Evolutionary conservation across 1,140 invertebrate genomes (phyloP), one percentile per base, ranked within the genome.

Genomic region (Lysiphlebus fabarum): DNA sequence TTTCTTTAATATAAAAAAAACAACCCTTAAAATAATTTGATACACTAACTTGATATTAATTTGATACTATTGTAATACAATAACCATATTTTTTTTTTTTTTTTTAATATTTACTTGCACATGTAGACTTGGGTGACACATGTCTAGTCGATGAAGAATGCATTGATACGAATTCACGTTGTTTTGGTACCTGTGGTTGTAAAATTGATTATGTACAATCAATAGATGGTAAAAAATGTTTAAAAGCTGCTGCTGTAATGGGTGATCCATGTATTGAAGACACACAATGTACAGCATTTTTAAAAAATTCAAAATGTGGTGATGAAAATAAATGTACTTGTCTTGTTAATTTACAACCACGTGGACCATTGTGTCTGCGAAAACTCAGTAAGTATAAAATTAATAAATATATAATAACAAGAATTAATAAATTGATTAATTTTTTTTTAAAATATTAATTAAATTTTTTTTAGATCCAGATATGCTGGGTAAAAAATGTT

Each of bases 181-280:
- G 76, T 53, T 54, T 62, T 9, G 62, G 65, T 26, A 59, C 49
- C 8, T 78, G 75, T 50, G 34, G 58, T 12, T 78, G 76, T 53
- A 70, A 70, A 57, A 59, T 71, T 6, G 67, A 71, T 44, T 67
- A 76, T 34, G 67, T 75, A 11, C 9, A 66, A 14, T 73, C 74
- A 7, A 57, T 48, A 4, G 59, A 69, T 43, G 67, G 67, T 2
- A 61, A 67, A 34, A 53, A 55, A 7, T 78, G 76, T 62, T 51
- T 76, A 43, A 74, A 67, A 54, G 64, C 63, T 2, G 72, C 74
- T 7, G 67, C 70, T 47, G 51, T 56, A 4, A 65, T 77, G 7
- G 75, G 70, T 0, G 73, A 76, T 34, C 37, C 65, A 11, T 77
- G 75, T 59, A 56, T 67, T n/a, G 69, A 76, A 9, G 50, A 76